Evolutionary conservation across 2,113 vertebrate genomes (phyloP).

Genomic region (Benthochromis sp.): DNA sequence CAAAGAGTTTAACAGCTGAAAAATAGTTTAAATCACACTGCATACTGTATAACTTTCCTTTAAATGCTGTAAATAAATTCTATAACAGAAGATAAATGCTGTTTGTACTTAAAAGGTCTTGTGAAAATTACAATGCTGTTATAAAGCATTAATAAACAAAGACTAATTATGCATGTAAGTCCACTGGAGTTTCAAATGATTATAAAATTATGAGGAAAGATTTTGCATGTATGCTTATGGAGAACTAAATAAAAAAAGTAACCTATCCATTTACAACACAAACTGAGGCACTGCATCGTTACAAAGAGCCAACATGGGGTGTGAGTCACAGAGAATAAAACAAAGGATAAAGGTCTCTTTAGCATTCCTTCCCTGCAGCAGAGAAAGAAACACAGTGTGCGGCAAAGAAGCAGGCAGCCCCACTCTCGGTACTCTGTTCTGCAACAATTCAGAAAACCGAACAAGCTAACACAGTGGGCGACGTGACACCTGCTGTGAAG

Average conservation of each 20-base stretch:
- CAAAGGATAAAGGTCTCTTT: constrained; percentile 7
- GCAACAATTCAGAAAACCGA: neutral
- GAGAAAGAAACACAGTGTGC: neutral
- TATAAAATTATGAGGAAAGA: neutral
- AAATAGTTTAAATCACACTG: neutral
- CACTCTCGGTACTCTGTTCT: neutral
- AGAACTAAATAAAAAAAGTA: neutral
- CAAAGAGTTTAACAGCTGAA: neutral
- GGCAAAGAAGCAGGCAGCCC: neutral
- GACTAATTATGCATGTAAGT: neutral
- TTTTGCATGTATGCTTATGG: neutral
- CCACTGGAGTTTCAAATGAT: neutral
- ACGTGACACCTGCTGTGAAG: constrained; percentile 6
- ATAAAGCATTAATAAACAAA: neutral
- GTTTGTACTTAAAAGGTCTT: neutral
- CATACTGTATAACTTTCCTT: neutral
- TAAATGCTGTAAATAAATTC: neutral
- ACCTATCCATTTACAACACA: neutral
- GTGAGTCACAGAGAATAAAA: constrained; percentile 8
- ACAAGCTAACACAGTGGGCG: neutral
- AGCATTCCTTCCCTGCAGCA: constrained; percentile 25
- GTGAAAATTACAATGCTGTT: neutral
- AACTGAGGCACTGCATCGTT: neutral
- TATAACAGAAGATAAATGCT: neutral
- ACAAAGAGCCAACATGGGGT: constrained; percentile 12